phyloP scores from a whole-genome alignment of 2,888 invertebrate genomes.

The Aleiodes alternator region DNA sequence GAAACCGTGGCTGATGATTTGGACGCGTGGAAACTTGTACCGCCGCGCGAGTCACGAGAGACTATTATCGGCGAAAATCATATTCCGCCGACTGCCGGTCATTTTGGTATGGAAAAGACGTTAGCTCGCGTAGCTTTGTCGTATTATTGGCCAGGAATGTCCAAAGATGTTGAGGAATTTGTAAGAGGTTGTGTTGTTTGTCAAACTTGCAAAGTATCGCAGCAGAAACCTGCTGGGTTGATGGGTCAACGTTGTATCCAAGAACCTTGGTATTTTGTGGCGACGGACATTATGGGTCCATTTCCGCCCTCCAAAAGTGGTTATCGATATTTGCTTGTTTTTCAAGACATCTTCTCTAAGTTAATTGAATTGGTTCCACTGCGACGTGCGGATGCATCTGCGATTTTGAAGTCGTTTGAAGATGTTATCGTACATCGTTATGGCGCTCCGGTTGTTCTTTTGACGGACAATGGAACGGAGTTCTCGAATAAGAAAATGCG shows the following conservation, averaged over 20 bases:
- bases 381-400: background rate
- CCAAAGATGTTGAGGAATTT: too few relatives aligned
- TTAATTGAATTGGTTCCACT: background rate
- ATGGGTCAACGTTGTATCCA: too few relatives aligned
- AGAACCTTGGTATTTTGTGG: too few relatives aligned
- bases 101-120: background rate
- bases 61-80: conserved; percentile 32
- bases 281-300: background rate
- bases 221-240: too few relatives aligned
- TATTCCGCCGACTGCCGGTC: too few relatives aligned
- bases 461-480: too few relatives aligned
- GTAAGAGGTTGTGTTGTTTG: too few relatives aligned
- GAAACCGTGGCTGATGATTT: conserved; percentile 23
- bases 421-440: background rate
- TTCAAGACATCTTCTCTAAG: conserved; percentile 39
- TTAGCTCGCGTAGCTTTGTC: too few relatives aligned
- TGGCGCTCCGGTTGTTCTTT: too few relatives aligned
- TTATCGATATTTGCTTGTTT: conserved; percentile 35
- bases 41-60: conserved; percentile 26
- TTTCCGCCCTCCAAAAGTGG: background rate
- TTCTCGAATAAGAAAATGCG: too few relatives aligned
- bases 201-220: too few relatives aligned
- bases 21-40: conserved; percentile 52
- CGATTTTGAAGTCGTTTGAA: background rate
- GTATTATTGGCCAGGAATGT: too few relatives aligned